Base-by-base conservation (phyloP, 2,888 invertebrate species). In the Epsilonema sp. region DNA sequence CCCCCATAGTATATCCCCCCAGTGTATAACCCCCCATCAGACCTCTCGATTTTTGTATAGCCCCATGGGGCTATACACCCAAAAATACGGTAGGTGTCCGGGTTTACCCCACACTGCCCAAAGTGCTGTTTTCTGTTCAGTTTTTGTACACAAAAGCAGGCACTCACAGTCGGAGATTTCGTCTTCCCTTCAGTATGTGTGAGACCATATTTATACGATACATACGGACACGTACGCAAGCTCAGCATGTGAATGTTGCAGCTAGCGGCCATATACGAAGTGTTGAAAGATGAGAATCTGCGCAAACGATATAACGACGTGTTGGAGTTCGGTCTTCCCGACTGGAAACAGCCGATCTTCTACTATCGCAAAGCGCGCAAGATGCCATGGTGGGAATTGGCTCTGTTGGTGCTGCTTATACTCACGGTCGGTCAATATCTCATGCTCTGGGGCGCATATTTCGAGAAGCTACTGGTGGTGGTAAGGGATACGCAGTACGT, bases 331-430 rank as follows among this genome's bases (percentile, higher is more conserved):
- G 94, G 94, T 23, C 71, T 94, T 59, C 94, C 94, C 0, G 87
- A 90, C 66, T 94, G 94, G 94, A 77, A 82, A 51, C 86, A 86
- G 2, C 89, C 90, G 0, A 75, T 92, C 11, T 94, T 84, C 69
- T 94, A 94, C 66, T 94, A 89, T 68, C 75, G 94, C 8, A 78
- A 85, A 58, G 87, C 85, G 47, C 74, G 89, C 20, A 90, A 87
- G 71, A 82, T 92, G 77, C 87, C 87, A 1, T 69, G 90, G 46
- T 70, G 78, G 44, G 94, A 94, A 66, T 79, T 85, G 60, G 74
- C 78, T 42, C 65, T 80, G 26, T 81, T 92, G 50, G 67, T 94
- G 21, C 80, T 85, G 61, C 71, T 81, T 42, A 78, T 92, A 45
- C 75, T 82, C 46, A 83, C 87, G 13, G 74, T 90, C 54, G 83